Evolutionary conservation across 2,888 invertebrate genomes (phyloP).

Genomic region (Cloeon dipterum): DNA sequence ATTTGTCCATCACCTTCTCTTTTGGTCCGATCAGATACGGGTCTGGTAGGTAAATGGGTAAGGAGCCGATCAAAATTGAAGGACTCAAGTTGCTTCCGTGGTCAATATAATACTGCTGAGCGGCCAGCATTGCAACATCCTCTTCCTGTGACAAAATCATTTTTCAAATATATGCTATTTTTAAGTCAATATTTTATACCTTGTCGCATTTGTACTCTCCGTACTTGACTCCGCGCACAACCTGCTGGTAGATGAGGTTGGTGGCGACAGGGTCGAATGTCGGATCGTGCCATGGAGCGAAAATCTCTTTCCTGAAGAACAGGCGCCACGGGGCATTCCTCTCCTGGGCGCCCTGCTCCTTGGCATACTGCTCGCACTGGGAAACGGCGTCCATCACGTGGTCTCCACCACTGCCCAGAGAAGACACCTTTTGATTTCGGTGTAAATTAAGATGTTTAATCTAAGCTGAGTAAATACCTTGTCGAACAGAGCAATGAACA

Average conservation of each 20-base stretch:
- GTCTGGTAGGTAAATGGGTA: conserved; percentile 63
- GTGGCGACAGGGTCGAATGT: conserved; percentile 57
- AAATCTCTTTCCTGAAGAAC: conserved; percentile 73
- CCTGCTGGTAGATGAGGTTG: conserved; percentile 71
- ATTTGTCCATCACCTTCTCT: conserved; percentile 36
- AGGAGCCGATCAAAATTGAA: conserved; percentile 40
- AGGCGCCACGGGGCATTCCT: conserved; percentile 71
- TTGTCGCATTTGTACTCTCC: conserved; percentile 72
- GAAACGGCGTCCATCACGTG: conserved; percentile 92
- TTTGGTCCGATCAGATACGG: conserved; percentile 32
- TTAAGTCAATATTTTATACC: conserved; percentile 8
- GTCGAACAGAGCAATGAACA: conserved; percentile 75
- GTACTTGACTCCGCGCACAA: conserved; percentile 68
- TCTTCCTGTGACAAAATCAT: conserved; percentile 38
- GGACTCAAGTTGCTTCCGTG: conserved; percentile 40
- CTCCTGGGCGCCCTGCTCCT: conserved; percentile 68
- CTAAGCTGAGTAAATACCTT: conserved; percentile 39
- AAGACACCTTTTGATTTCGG: conserved; percentile 45
- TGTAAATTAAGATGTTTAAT: not conserved
- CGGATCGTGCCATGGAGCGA: conserved; percentile 82
- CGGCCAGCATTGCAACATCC: conserved; percentile 69
- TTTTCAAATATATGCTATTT: not conserved
- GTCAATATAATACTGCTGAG: conserved; percentile 78
- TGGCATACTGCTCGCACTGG: conserved; percentile 87
- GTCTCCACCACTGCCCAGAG: conserved; percentile 68